Evolutionary conservation across 1,140 invertebrate species (phyloP), one percentile per base, ranked within the genome.

Genomic region (Procambarus virginalis): DNA sequence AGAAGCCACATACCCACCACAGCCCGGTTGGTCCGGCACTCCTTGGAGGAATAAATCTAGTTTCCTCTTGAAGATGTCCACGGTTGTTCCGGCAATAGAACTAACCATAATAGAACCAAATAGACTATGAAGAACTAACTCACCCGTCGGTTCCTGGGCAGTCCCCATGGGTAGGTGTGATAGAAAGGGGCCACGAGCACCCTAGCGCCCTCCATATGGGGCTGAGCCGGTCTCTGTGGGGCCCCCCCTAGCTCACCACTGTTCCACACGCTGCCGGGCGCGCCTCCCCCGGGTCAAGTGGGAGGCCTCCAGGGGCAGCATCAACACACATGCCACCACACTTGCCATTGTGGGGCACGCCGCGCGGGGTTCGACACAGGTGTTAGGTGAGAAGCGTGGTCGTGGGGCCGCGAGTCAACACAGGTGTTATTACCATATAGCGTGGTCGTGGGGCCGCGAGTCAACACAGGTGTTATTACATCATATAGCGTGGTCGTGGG

Each of bases 91-190:
- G n/a, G n/a, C n/a, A n/a, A n/a, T n/a, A n/a, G n/a, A n/a, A n/a
- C n/a, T n/a, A n/a, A n/a, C n/a, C n/a, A n/a, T n/a, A n/a, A n/a
- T n/a, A n/a, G n/a, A n/a, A n/a, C n/a, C n/a, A n/a, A n/a, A n/a
- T n/a, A n/a, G 5, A 10, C 10, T 0, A 55, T 10, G 51, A 55
- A 55, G 12, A 55, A 9, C 1, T 9, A 14, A 92, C 91, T 92
- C 76, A 92, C 91, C 86, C 89, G 73, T 49, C 91, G 49, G 79
- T 90, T 77, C 20, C 91, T 76, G 34, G 91, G 91, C 45, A 87
- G 89, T 12, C 91, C 91, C 91, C 91, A 92, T 17, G 91, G 91
- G 76, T 92, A 92, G 12, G 91, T 92, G 75, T 92, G 91, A 70
- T 92, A 92, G 78, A 92, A 92, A 60, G 91, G 91, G 64, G 80